phyloP scores from a whole-genome alignment of 1,140 invertebrate genomes.

The Dufourea novaeangliae region DNA sequence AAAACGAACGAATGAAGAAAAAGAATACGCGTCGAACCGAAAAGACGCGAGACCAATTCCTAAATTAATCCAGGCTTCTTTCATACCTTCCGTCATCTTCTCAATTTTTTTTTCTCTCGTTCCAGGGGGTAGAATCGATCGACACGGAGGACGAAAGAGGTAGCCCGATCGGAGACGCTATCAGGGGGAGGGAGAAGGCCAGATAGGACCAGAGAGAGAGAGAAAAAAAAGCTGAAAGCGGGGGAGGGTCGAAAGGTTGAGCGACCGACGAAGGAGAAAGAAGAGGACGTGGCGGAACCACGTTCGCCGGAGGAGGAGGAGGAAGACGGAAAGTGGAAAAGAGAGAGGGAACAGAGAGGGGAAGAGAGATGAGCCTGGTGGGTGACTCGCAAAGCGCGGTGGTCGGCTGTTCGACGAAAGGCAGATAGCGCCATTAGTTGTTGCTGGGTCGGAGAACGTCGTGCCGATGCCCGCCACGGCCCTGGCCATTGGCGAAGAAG shows the following conservation, averaged over 20 bases:
- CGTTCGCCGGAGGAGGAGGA: conserved; percentile 30
- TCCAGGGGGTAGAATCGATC: conserved; percentile 27
- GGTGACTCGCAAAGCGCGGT: conserved; percentile 66
- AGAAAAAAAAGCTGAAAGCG: conserved; percentile 23
- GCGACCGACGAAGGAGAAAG: conserved; percentile 41
- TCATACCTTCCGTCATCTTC: too few species aligned
- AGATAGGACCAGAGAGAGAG: not conserved
- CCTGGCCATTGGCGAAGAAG: conserved; percentile 59
- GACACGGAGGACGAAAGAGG: conserved; percentile 21
- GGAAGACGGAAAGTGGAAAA: not conserved
- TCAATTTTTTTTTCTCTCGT: not conserved
- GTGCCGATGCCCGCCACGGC: conserved; percentile 56
- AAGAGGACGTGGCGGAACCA: conserved; percentile 51
- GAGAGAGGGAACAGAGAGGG: conserved; percentile 29
- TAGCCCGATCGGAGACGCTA: conserved; percentile 39
- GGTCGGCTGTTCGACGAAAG: conserved; percentile 64
- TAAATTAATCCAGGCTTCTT: conserved; percentile 14
- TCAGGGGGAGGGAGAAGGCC: conserved; percentile 9
- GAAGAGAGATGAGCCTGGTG: conserved; percentile 55
- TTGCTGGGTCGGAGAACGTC: conserved; percentile 50
- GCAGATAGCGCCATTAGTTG: conserved; percentile 66
- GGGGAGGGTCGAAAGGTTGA: conserved; percentile 61
- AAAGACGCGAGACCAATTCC: conserved; percentile 6
- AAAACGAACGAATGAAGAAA: too few species aligned
- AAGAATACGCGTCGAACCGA: not conserved